These are phyloP conservation scores for Ibidorhyncha struthersii DNA, from an alignment of 2,113 vertebrate species.

Conservation along the genomic window DNA sequence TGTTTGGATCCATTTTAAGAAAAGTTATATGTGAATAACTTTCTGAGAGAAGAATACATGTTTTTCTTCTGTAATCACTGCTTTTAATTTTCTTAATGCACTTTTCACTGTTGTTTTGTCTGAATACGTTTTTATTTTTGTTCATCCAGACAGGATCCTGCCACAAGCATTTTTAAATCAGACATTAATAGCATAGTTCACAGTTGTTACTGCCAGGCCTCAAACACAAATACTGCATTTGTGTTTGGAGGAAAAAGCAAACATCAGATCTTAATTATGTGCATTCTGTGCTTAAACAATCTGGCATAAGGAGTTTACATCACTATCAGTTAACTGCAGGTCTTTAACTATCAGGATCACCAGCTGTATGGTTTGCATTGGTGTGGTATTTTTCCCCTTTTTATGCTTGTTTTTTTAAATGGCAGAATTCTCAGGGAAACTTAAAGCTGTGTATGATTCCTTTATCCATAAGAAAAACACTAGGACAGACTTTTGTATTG, in stretches of 20 bases:
- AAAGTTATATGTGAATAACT: slow-evolving; percentile 38
- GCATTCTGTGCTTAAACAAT: slow-evolving; percentile 67
- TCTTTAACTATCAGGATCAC: slow-evolving; percentile 55
- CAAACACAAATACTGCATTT: slow-evolving; percentile 76
- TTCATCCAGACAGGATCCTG: slow-evolving; percentile 68
- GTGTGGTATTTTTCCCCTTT: not conserved
- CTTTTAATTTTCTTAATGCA: slow-evolving; percentile 65
- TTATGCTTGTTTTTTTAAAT: not conserved
- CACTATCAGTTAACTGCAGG: slow-evolving; percentile 64
- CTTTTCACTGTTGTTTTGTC: slow-evolving; percentile 73
- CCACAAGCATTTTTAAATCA: slow-evolving; percentile 74
- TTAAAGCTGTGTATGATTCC: slow-evolving; percentile 28
- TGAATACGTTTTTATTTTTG: slow-evolving; percentile 71
- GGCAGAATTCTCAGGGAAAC: slow-evolving; percentile 25
- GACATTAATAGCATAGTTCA: slow-evolving; percentile 76
- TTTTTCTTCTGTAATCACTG: slow-evolving; percentile 42
- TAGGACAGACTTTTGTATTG: not conserved
- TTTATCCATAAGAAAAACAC: not conserved
- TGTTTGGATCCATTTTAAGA: slow-evolving; percentile 37
- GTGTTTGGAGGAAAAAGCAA: slow-evolving; percentile 68
- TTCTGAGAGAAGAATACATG: slow-evolving; percentile 29
- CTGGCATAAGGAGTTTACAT: slow-evolving; percentile 71
- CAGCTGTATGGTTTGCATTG: slow-evolving; percentile 24
- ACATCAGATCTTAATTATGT: slow-evolving; percentile 79
- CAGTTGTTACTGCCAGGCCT: slow-evolving; percentile 74